Conservation (phyloP, 2,797 vertebrate genomes). For the Hypotaenidia philippensis region DNA sequence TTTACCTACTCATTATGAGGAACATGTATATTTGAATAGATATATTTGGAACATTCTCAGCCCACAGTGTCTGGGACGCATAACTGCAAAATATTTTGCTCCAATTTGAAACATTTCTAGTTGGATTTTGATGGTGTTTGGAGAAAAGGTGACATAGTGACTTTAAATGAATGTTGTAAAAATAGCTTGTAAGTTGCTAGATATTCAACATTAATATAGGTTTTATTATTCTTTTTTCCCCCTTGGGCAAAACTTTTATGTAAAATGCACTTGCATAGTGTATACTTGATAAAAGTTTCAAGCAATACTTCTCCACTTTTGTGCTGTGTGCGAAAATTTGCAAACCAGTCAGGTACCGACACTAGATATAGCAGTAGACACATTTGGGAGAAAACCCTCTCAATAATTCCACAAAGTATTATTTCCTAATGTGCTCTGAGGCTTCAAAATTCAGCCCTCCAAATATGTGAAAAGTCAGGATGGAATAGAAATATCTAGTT, state of each 20-base stretch:
- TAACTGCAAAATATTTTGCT: not conserved
- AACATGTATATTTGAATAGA: not conserved
- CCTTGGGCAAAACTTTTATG: not conserved
- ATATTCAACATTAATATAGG: not conserved
- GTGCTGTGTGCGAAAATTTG: not conserved
- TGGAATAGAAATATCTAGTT: constrained; percentile 57
- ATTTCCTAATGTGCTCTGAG: constrained; percentile 48
- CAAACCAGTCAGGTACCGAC: not conserved
- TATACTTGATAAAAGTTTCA: constrained; percentile 7
- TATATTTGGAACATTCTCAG: not conserved
- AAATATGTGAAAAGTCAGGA: constrained; percentile 51
- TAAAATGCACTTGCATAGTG: constrained; percentile 7
- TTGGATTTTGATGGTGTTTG: not conserved
- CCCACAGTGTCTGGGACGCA: not conserved
- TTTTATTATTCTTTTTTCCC: constrained; percentile 15
- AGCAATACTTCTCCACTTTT: not conserved
- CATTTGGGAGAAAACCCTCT: not conserved
- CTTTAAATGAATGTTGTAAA: constrained; percentile 8
- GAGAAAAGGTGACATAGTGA: not conserved
- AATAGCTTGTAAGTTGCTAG: not conserved
- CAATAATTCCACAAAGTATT: constrained; percentile 18
- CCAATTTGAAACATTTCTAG: not conserved
- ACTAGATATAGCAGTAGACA: not conserved
- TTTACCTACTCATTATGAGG: not conserved
- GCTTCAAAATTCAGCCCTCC: constrained; percentile 39